Evolutionary conservation across 2,113 vertebrate genomes (phyloP), one percentile per base, ranked within the genome.

Genomic region (Bufo gargarizans): DNA sequence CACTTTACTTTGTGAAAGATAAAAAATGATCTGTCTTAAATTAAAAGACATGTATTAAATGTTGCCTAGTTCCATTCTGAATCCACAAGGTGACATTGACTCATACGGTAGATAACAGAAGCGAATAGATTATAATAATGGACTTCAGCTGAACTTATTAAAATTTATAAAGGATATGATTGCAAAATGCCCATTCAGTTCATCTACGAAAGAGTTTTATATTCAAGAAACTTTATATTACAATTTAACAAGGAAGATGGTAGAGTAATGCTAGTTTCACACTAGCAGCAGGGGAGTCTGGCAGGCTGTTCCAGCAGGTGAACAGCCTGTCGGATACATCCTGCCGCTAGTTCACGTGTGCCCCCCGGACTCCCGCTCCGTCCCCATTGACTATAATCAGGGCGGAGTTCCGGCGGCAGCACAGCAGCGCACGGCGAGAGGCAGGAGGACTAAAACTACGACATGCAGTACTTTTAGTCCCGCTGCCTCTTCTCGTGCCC

Each of bases 1-100:
- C 85, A 86, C 85, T 79, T 86, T 80, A 86, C 58, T 86, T 86
- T 61, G 55, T 86, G 61, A 86, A 86, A 80, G 59, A 86, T 53
- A 86, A 50, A 74, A 43, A 33, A 56, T 58, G n/a, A 74, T 53
- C 47, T 69, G 17, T 13, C 49, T 79, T 56, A 80, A 86, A 86
- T 78, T 67, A 67, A 49, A 50, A 78, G 47, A 86, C 53, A 76
- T 14, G 84, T 13, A 61, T 78, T 86, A 53, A 63, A 86, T 53
- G 45, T 63, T 77, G 45, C 4, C 16, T 86, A 50, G 33, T 49
- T 86, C 53, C 14, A 47, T 49, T 77, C 11, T 19, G 11, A n/a
- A 49, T 76, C 69, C 7, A 55, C 85, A 78, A 86, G 85, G 85
- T 65, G 74, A 86, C 85, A 78, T 86, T 86, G 45, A 65, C n/a